Evolutionary conservation across 2,888 invertebrate species (phyloP).

Genomic region (Molanna angustata): DNA sequence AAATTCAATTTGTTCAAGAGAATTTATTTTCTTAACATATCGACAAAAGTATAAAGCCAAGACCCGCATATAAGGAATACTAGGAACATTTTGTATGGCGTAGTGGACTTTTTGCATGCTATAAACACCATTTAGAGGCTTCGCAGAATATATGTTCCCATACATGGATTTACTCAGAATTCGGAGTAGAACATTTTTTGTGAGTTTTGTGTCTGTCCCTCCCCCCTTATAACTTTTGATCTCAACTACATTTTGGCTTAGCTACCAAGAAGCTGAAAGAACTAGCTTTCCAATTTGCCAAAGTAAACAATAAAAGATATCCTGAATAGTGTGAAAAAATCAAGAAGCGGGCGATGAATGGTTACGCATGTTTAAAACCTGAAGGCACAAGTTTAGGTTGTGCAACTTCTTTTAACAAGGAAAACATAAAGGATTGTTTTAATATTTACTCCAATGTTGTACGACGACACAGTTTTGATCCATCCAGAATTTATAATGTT

Average conservation of each 20-base stretch:
- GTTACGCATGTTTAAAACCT: neutral
- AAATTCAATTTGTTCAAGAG: too few species aligned
- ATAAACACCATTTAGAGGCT: too few species aligned
- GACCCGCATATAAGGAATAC: too few species aligned
- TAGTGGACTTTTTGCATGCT: too few species aligned
- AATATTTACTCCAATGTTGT: neutral
- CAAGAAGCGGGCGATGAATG: slow-evolving; percentile 3
- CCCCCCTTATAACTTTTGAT: too few species aligned
- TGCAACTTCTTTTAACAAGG: neutral
- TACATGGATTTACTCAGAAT: too few species aligned
- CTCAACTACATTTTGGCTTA: slow-evolving; percentile 5
- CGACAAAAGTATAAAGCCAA: too few species aligned
- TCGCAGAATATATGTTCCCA: too few species aligned
- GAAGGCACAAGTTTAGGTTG: slow-evolving; percentile 2
- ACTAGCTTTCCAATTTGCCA: slow-evolving; percentile 3
- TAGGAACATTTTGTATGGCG: too few species aligned
- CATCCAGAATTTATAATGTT: slow-evolving; percentile 1
- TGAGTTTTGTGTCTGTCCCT: too few species aligned
- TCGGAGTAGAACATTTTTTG: too few species aligned
- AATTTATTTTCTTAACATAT: too few species aligned
- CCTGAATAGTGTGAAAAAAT: slow-evolving; percentile 5
- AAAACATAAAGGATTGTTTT: slow-evolving; percentile 1
- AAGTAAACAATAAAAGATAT: slow-evolving; percentile 2
- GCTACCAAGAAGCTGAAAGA: slow-evolving; percentile 3
- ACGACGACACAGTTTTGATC: neutral